Conservation (phyloP, 2,888 invertebrate species). For the Diplolepis rosae region DNA sequence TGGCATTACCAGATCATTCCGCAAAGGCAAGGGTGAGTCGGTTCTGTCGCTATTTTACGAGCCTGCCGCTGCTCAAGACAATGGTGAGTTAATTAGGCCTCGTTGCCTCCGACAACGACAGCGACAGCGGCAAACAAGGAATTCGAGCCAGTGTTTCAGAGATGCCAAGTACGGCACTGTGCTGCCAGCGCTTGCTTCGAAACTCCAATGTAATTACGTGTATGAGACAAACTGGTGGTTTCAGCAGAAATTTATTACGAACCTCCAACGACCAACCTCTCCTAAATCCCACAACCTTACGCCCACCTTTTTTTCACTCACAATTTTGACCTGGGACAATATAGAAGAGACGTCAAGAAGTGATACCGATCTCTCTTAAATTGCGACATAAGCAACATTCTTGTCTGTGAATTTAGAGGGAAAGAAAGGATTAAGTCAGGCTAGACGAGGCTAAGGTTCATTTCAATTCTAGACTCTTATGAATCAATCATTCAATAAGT, state of each 20-base stretch:
- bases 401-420: too few relatives aligned
- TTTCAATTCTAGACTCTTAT: not conserved
- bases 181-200: not conserved
- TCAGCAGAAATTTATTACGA: constrained; percentile 12
- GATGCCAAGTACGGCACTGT: constrained; percentile 21
- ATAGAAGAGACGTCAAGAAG: not conserved
- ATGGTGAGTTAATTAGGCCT: constrained; percentile 25
- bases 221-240: constrained; percentile 29
- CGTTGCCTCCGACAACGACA: constrained; percentile 9
- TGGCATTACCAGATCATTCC: constrained; percentile 21
- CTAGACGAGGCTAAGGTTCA: constrained; percentile 10
- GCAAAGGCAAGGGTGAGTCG: constrained; percentile 21
- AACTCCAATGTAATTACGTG: constrained; percentile 27
- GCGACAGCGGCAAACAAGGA: constrained; percentile 24
- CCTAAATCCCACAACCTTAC: not conserved
- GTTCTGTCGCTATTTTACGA: constrained; percentile 26
- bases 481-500: too few relatives aligned
- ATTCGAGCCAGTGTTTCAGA: constrained; percentile 19
- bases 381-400: constrained; percentile 11
- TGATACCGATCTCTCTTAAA: constrained; percentile 14
- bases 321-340: not conserved
- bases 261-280: constrained; percentile 18
- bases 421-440: constrained; percentile 7
- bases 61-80: constrained; percentile 4
- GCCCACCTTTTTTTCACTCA: not conserved